Evolutionary conservation across 2,888 invertebrate species (phyloP), one percentile per base, ranked within the genome.

Genomic region (Drosophila ustulata): DNA sequence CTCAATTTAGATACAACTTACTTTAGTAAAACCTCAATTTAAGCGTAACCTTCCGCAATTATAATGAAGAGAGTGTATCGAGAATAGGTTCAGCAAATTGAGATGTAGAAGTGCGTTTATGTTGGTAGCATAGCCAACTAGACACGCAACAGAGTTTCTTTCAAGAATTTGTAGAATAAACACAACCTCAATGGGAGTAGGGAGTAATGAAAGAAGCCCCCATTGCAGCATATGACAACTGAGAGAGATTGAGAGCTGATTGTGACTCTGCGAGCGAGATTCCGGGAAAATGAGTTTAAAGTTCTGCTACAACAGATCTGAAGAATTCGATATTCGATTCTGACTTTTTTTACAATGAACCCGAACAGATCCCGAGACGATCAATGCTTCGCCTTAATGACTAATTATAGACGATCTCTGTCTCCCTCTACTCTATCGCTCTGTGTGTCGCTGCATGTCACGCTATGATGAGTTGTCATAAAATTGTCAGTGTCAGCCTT

Each of bases 381-480:
- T 78, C 85, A 79, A 87, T 90, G 89, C 85, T 57, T 89, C 85
- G 90, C 87, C 90, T 90, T 88, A 90, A 90, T 89, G 89, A 75
- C 89, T 89, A 90, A 90, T 90, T 90, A 90, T 90, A 79, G 89
- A 85, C 77, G 87, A 52, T 37, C 58, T 58, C 62, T 55, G 23
- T 43, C 18, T 4, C 25, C 34, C 32, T 13, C 4, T 23, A 9
- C 32, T 13, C 4, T 23, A 9, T 43, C 23, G n/a, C 0, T 23
- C 8, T 34, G 41, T 53, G 41, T 13, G 18, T 30, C 32, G 66
- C 49, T 78, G 78, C 78, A 78, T 80, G 88, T 89, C 90, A 89
- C 83, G 86, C 88, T 80, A 82, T 89, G 86, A 89, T 89, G 89
- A 89, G 88, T 78, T 90, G 89, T 88, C 89, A 90, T 89, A 90